phyloP scores from a whole-genome alignment of 1,140 invertebrate species.

The Amphibalanus amphitrite region DNA sequence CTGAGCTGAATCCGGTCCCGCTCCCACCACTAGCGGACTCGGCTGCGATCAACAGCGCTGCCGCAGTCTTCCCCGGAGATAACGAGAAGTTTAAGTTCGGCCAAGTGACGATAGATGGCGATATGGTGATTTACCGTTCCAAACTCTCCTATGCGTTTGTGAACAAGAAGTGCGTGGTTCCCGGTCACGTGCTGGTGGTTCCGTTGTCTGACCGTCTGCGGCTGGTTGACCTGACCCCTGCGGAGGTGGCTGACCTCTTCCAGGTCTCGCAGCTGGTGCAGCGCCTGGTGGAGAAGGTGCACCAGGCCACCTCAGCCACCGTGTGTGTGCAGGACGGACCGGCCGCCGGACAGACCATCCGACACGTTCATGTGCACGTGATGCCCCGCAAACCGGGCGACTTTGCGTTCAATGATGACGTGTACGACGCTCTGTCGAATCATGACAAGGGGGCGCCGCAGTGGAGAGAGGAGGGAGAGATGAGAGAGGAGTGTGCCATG shows the following conservation, averaged over 20 bases:
- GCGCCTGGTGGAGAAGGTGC: conserved; percentile 45
- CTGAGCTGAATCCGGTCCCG: conserved; percentile 19
- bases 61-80: conserved; percentile 7
- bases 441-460: conserved; percentile 39
- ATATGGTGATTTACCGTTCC: conserved; percentile 39
- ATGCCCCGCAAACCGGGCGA: conserved; percentile 55
- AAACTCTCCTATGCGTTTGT: conserved; percentile 40
- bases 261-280: conserved; percentile 44
- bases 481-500: conserved; percentile 4
- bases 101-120: conserved; percentile 31
- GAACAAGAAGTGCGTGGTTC: conserved; percentile 34
- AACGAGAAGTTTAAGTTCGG: conserved; percentile 34
- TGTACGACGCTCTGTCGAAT: conserved; percentile 49
- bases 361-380: conserved; percentile 75
- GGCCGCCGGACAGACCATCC: conserved; percentile 65
- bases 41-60: not conserved
- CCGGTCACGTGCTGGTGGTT: conserved; percentile 9
- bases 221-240: conserved; percentile 44
- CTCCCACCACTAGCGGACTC: not conserved
- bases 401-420: conserved; percentile 57
- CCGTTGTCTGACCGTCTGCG: conserved; percentile 24
- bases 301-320: conserved; percentile 48
- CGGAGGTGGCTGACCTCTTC: conserved; percentile 68
- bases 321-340: conserved; percentile 67
- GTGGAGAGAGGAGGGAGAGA: conserved; percentile 12